Base-by-base conservation (phyloP, 1,140 invertebrate genomes). In the Goniozus legneri region DNA sequence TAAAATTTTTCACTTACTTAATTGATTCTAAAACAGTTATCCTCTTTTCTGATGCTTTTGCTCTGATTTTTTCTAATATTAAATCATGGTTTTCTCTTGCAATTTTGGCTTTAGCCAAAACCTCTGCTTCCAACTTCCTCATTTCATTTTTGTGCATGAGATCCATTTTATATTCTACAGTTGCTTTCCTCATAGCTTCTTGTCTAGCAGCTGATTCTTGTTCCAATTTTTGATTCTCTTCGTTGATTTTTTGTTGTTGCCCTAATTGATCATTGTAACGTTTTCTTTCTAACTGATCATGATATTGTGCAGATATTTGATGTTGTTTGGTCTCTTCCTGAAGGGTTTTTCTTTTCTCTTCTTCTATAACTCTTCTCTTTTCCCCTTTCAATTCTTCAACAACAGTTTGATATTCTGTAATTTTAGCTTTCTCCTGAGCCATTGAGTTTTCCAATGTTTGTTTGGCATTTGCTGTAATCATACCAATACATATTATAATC, bases 121-220 rank as follows among this genome's bases (percentile, higher is more conserved):
- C 81, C 76, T 98, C 92, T 8, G 96, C 95, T 67, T 98, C 91
- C 14, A 98, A 79, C 44, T 87, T 83, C 69, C 92, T 93, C 74
- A 95, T 83, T 60, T 98, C 95, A 66, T 92, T 92, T 73, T 95
- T 92, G 60, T 92, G 87, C 45, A 93, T 82, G 50, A 98, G 70
- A 52, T 97, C 89, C 79, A 98, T 89, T 76, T 99, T 95, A 70
- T 98, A 90, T 71, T 98, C 95, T 58, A 99, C 88, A 0, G 96
- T 98, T 7, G 91, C 88, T 73, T 87, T 89, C 37, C 92, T 79
- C 81, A 99, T 86, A 0, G 91, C 87, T 78, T 99, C 97, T 74
- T 99, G 97, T 69, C 97, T 98, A 0, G 91, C 88, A 0, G 98
- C 89, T 18, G 95, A 98, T 69, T 99, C 96, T 77, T 99, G 97